Percentiles rank a stretch among this genome's conserved stretches.
Evolutionary conservation across 1,140 invertebrate species (phyloP).

Genomic region (Andricus grossulariae): DNA sequence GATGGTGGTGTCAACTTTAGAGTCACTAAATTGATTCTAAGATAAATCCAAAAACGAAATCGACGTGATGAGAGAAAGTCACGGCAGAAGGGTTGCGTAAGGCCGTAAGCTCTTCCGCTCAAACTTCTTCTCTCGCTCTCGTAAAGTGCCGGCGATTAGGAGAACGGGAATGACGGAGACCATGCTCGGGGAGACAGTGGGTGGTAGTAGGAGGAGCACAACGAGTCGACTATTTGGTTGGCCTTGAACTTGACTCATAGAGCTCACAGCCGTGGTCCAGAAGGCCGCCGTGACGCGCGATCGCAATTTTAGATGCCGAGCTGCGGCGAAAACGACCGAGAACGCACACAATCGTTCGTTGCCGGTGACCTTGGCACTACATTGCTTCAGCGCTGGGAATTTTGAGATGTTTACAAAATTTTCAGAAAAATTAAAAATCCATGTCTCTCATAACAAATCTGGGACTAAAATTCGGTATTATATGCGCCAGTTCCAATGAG

Average conservation of each 20-base stretch:
- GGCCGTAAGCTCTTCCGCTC: slow-evolving; percentile 53
- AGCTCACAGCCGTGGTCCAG: slow-evolving; percentile 59
- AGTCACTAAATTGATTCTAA: neutral
- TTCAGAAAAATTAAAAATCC: neutral
- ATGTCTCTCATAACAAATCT: neutral
- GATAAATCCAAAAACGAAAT: neutral
- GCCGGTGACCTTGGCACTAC: too few species aligned
- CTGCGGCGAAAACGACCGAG: slow-evolving; percentile 52
- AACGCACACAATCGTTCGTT: neutral
- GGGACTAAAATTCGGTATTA: neutral
- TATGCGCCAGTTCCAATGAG: too few species aligned
- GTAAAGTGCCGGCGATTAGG: slow-evolving; percentile 6
- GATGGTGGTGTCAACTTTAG: neutral
- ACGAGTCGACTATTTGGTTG: slow-evolving; percentile 52
- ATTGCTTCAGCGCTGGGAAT: too few species aligned
- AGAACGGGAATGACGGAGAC: slow-evolving; percentile 18
- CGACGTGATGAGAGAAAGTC: slow-evolving; percentile 43
- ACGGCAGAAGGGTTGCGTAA: slow-evolving; percentile 64
- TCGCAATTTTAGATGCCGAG: slow-evolving; percentile 69
- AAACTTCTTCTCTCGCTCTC: neutral
- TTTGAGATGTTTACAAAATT: neutral
- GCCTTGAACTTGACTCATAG: slow-evolving; percentile 69
- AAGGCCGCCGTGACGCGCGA: slow-evolving; percentile 54
- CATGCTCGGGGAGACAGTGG: slow-evolving; percentile 31
- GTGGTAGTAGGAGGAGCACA: slow-evolving; percentile 38